Evolutionary conservation across 2,113 vertebrate species (phyloP).

Genomic region (Vicugna pacos): DNA sequence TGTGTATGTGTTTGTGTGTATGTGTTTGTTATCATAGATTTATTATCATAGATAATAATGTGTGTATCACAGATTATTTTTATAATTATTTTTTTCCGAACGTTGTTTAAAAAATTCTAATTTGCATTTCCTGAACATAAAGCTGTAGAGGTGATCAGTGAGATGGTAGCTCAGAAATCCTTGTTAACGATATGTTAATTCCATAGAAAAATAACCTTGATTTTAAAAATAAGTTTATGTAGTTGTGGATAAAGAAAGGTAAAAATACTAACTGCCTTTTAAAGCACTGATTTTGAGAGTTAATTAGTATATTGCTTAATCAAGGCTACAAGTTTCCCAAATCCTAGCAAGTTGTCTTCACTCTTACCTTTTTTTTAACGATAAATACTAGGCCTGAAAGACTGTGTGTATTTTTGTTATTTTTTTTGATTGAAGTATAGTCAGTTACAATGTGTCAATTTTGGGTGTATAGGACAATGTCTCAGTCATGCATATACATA

Average conservation of each 20-base stretch:
- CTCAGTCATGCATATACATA: no score
- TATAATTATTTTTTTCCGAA: not conserved
- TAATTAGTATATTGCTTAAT: not conserved
- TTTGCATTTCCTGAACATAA: not conserved
- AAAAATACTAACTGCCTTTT: not conserved
- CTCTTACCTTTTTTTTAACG: not conserved
- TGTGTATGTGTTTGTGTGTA: not conserved
- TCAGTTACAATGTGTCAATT: no score
- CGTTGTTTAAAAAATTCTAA: not conserved
- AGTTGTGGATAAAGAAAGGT: not conserved
- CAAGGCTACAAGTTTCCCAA: not conserved
- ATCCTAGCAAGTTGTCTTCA: not conserved
- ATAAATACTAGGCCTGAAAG: not conserved
- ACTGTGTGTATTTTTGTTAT: no score
- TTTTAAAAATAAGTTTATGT: not conserved
- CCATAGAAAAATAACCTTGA: not conserved
- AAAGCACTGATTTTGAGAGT: not conserved
- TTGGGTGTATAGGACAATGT: no score
- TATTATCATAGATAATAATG: not conserved
- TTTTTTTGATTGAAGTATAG: no score
- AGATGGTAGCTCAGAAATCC: not conserved
- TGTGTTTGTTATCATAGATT: not conserved
- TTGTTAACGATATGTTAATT: conserved; percentile 19
- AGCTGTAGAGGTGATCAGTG: not conserved
- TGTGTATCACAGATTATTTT: not conserved